Evolutionary conservation across 2,113 vertebrate genomes (phyloP).

Genomic region (Antennarius striatus): DNA sequence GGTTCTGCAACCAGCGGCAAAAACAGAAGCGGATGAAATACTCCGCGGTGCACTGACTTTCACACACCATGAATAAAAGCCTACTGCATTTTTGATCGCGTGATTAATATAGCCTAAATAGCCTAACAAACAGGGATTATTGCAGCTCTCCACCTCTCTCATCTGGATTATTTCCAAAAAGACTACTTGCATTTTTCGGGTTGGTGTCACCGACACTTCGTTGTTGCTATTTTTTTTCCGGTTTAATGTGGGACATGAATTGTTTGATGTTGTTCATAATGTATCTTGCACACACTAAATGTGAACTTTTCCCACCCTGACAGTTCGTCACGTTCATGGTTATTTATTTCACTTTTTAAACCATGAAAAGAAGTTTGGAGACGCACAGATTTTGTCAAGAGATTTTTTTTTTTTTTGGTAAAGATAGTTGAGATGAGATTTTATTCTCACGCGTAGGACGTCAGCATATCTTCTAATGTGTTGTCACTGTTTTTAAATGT

Average conservation of each 20-base stretch:
- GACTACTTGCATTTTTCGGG: conserved; percentile 20
- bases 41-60: conserved; percentile 85
- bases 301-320: conserved; percentile 35
- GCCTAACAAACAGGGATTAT: conserved; percentile 71
- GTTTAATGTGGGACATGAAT: conserved; percentile 18
- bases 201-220: conserved; percentile 49
- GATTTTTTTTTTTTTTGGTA: neutral
- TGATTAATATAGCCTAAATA: conserved; percentile 67
- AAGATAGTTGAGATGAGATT: neutral
- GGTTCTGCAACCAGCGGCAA: conserved; percentile 95
- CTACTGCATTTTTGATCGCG: conserved; percentile 74
- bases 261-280: conserved; percentile 54
- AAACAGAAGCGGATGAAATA: conserved; percentile 98
- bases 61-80: conserved; percentile 66
- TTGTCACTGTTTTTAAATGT: conserved; percentile 11
- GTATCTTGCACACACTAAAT: conserved; percentile 45
- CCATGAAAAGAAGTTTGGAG: conserved; percentile 13
- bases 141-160: conserved; percentile 21
- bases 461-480: neutral
- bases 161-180: conserved; percentile 59
- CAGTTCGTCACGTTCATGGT: conserved; percentile 51
- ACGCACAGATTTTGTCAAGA: neutral
- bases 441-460: too few species aligned
- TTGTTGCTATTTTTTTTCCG: conserved; percentile 49
- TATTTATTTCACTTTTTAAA: conserved; percentile 15